These are phyloP conservation scores for Tachyglossus aculeatus DNA, from an alignment of 2,797 vertebrate species.

Conservation along the genomic window DNA sequence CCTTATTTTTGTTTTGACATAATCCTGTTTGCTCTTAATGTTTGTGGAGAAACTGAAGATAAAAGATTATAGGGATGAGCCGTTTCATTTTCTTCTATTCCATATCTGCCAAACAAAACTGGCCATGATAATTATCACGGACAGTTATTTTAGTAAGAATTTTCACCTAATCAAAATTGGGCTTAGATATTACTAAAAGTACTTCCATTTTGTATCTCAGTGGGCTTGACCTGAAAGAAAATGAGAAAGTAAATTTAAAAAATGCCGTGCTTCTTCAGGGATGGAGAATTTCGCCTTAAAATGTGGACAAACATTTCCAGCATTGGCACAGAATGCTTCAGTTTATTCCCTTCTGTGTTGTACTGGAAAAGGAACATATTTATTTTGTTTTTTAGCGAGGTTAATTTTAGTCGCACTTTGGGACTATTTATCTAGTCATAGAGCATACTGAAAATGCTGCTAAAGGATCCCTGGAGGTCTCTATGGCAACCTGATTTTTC, in stretches of 20 bases:
- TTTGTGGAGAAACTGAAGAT: not conserved
- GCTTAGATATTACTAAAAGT: not conserved
- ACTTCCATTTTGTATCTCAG: not conserved
- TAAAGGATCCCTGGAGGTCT: slow-evolving; percentile 10
- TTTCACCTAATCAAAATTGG: slow-evolving; percentile 13
- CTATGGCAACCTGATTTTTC: not conserved
- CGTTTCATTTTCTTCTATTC: not conserved
- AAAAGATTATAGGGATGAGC: not conserved
- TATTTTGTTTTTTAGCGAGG: slow-evolving; percentile 6
- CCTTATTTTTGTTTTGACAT: not conserved
- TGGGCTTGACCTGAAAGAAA: not conserved
- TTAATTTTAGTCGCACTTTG: slow-evolving; percentile 10
- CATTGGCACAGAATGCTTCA: not conserved
- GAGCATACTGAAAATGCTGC: not conserved
- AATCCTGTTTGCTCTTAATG: not conserved
- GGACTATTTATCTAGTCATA: not conserved
- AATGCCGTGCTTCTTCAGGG: not conserved
- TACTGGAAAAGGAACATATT: slow-evolving; percentile 4
- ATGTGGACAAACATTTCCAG: not conserved
- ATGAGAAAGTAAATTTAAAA: not conserved
- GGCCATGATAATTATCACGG: slow-evolving; percentile 6
- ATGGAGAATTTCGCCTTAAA: not conserved
- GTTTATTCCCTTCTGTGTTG: not conserved
- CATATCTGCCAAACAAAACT: not conserved
- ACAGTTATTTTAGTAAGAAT: not conserved